A percentile compares a stretch with the other conserved stretches of the same genome.
Evolutionary conservation across 2,797 vertebrate species (phyloP).

Genomic region (Falco cherrug): DNA sequence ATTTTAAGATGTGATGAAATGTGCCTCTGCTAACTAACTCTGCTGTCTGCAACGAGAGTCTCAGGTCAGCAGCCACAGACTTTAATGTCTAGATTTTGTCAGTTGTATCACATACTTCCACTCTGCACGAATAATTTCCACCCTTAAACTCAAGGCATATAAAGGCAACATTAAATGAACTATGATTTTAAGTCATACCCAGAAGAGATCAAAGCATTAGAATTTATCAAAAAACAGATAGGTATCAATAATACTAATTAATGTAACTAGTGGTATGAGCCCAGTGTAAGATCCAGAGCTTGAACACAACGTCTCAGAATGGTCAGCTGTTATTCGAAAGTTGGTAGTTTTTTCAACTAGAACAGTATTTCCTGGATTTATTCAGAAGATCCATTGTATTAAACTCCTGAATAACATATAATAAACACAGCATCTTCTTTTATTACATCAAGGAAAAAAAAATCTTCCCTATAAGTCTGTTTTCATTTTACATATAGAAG

Average conservation of each 20-base stretch:
- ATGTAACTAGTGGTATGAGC: background rate
- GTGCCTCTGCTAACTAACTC: background rate
- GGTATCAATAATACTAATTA: background rate
- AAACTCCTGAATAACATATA: background rate
- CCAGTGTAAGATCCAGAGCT: background rate
- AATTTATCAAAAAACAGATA: background rate
- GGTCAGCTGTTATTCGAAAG: background rate
- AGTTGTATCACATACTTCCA: background rate
- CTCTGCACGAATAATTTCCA: background rate
- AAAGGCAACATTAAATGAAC: background rate
- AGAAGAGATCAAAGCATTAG: background rate
- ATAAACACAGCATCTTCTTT: background rate
- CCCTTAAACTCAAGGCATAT: background rate
- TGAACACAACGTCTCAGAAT: background rate
- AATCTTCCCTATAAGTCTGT: background rate
- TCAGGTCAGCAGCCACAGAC: background rate
- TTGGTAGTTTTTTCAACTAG: background rate
- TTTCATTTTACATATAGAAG: background rate
- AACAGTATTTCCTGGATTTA: background rate
- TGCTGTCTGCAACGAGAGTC: background rate
- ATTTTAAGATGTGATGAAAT: slow-evolving; percentile 16
- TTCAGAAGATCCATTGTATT: background rate
- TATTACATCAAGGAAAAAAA: background rate
- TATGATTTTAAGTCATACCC: background rate
- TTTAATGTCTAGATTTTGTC: background rate